Evolutionary conservation across 2,888 invertebrate genomes (phyloP), one percentile per base, ranked within the genome.

Genomic region (Drosophila melanocephala): DNA sequence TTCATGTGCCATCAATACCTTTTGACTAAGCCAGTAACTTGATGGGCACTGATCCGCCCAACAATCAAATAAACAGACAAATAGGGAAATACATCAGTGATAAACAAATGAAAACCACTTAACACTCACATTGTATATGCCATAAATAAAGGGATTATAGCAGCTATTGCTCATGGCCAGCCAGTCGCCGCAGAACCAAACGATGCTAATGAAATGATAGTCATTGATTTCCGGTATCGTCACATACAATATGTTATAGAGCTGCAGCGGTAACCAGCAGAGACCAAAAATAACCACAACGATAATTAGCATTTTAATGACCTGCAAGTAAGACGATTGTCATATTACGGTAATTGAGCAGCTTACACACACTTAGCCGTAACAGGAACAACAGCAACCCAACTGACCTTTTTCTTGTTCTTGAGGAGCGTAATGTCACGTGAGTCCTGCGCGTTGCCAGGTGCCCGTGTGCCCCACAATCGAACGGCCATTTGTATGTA

Each of bases 131-230:
- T 97, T 97, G 90, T 97, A 97, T 83, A 97, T 96, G 42, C 97
- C 97, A 91, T 98, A 98, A 87, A 98, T 97, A 92, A 98, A 97
- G 0, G 97, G 97, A 93, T 98, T 98, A 93, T 97, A 97, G 93
- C 97, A 97, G 67, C 97, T 97, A 92, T 97, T 98, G 90, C 97
- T 97, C 97, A 97, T 97, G 1, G 96, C 96, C 91, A 97, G 94
- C 97, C 97, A 97, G 93, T 98, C 97, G 89, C 96, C 96, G 92
- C 96, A 96, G 93, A 98, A 97, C 95, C 96, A 98, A 70, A 97
- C 95, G 57, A 97, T 96, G 93, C 97, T 97, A 90, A 98, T 97
- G 92, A 96, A 97, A 83, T 95, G 95, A 93, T 96, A 97, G 89
- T 96, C 95, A 91, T 96, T 96, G 85, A 97, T 96, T 80, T 94